A percentile compares a stretch with the other conserved stretches of the same genome.
phyloP scores from a whole-genome alignment of 1,140 invertebrate genomes.

The Calephelis virginiensis region DNA sequence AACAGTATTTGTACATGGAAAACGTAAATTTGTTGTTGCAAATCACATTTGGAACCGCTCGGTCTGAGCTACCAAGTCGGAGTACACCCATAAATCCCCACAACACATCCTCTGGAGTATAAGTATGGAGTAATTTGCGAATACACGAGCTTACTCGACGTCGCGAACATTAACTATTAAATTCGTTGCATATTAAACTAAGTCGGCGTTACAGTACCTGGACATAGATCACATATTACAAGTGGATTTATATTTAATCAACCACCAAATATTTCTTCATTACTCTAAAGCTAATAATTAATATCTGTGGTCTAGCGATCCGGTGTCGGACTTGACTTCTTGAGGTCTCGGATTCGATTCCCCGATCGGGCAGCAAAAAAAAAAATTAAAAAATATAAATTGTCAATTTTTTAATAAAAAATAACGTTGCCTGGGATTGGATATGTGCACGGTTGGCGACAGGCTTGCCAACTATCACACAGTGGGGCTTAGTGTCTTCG shows the following conservation, averaged over 20 bases:
- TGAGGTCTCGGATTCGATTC: too few relatives aligned
- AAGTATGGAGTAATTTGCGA: constrained; percentile 70
- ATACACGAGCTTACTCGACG: constrained; percentile 48
- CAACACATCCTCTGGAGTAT: constrained; percentile 48
- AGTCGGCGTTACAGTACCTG: constrained; percentile 32
- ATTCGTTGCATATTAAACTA: constrained; percentile 71
- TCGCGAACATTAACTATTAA: constrained; percentile 73
- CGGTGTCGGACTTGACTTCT: too few relatives aligned
- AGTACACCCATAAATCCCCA: constrained; percentile 61
- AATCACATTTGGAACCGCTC: constrained; percentile 40
- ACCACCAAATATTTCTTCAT: too few relatives aligned
- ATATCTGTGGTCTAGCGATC: too few relatives aligned
- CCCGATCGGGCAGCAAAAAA: too few relatives aligned
- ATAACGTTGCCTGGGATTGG: too few relatives aligned
- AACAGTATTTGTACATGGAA: constrained; percentile 7
- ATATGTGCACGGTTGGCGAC: too few relatives aligned
- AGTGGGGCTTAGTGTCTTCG: too few relatives aligned
- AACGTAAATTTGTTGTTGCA: constrained; percentile 25
- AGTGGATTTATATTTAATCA: neutral
- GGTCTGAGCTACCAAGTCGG: constrained; percentile 46
- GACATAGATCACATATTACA: constrained; percentile 1
- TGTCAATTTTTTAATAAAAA: too few relatives aligned
- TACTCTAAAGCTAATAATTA: too few relatives aligned
- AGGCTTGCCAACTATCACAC: too few relatives aligned
- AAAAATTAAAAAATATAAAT: too few relatives aligned